phyloP scores from a whole-genome alignment of 2,888 invertebrate genomes.

The Coenonympha glycerion region DNA sequence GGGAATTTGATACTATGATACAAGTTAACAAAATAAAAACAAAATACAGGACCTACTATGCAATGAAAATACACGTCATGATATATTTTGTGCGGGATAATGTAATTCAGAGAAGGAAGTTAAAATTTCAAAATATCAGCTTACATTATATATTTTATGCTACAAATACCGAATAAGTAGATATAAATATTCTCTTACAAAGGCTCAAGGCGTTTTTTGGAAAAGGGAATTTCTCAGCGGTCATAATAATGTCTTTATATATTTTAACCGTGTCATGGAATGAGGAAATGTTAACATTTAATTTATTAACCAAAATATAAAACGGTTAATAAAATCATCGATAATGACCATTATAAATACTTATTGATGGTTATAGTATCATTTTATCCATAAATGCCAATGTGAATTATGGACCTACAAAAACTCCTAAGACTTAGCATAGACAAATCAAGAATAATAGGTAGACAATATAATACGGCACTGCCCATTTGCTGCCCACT shows the following conservation, averaged over 20 bases:
- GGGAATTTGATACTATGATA: too few relatives aligned
- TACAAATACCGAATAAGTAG: conserved; percentile 8
- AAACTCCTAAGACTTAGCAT: too few relatives aligned
- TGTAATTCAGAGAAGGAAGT: neutral
- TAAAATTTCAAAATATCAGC: conserved; percentile 36
- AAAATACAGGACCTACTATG: too few relatives aligned
- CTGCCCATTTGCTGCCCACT: too few relatives aligned
- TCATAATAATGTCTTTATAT: conserved; percentile 14
- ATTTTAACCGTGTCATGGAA: conserved; percentile 4
- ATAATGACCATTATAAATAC: too few relatives aligned
- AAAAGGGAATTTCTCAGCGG: conserved; percentile 8
- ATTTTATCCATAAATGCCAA: too few relatives aligned
- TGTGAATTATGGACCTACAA: too few relatives aligned
- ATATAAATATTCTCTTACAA: conserved; percentile 13
- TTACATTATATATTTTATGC: conserved; percentile 28
- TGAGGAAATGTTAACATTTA: conserved; percentile 9
- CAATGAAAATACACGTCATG: too few relatives aligned
- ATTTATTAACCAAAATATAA: conserved; percentile 4
- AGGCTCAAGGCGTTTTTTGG: conserved; percentile 14
- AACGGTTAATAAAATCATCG: neutral
- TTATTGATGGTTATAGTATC: too few relatives aligned
- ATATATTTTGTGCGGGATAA: neutral
- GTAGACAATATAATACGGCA: too few relatives aligned
- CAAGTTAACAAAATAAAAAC: too few relatives aligned
- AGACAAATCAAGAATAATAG: too few relatives aligned